Base-by-base conservation (phyloP, 2,113 vertebrate species). In the Motacilla tschutschensis region DNA sequence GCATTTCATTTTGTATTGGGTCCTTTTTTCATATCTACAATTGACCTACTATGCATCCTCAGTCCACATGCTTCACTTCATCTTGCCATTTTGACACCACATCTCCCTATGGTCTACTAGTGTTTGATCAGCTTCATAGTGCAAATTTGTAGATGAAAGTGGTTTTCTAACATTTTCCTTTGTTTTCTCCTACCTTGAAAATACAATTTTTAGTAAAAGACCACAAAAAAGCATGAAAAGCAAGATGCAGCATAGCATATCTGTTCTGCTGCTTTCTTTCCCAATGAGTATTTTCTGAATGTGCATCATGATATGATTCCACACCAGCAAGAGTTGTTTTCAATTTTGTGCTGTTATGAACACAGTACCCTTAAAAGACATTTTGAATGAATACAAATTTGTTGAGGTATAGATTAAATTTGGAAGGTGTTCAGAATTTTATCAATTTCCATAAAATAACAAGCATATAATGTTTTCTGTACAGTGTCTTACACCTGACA, bases 371-470 rank as follows among this genome's bases (percentile, higher is more conserved):
- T 33, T 76, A 64, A 50, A 93, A 90, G 57, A 41, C 17, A 65
- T 71, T 35, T 36, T 70, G 60, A 92, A 80, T 60, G 28, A 92
- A 79, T 70, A 65, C 1, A 36, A 70, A 36, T 79, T 79, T 84
- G 14, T 73, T 25, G 17, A 79, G 63, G 74, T 28, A 84, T 14
- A 5, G 21, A 35, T 69, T 87, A 84, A 80, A 31, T 50, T 51
- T 77, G 17, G 36, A 63, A 83, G 74, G 3, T 40, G 31, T 67
- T 85, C 50, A 83, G 29, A 83, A 83, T 72, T 18, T 43, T 58
- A 88, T 41, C 10, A 58, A 67, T 93, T 93, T 84, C 41, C 53
- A 66, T 80, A 28, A 94, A 94, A 90, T 64, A 87, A 60, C 26
- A 89, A 21, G 26, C 18, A 28, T 46, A 51, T 33, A 57, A 29